A percentile compares a stretch with the other conserved stretches of the same genome.
Evolutionary conservation across 2,888 invertebrate species (phyloP).

Genomic region (Anagyrus pseudococci): DNA sequence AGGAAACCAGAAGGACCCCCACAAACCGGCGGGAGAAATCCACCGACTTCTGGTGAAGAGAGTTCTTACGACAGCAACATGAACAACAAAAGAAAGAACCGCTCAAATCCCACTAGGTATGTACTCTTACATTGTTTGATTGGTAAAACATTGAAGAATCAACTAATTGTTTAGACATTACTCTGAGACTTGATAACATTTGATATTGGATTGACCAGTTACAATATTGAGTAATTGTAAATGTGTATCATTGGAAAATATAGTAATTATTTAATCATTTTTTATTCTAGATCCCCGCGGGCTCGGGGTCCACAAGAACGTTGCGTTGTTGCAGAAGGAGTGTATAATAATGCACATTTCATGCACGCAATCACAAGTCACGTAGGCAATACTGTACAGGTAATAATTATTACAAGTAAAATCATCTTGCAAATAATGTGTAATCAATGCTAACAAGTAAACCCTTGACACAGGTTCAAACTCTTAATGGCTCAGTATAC

Average conservation of each 20-base stretch:
- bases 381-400: conserved; percentile 82
- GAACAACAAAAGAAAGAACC: conserved; percentile 86
- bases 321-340: conserved; percentile 78
- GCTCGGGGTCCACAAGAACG: conserved; percentile 65
- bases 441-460: not conserved
- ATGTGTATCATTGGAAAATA: too few relatives aligned
- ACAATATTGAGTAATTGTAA: too few relatives aligned
- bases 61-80: conserved; percentile 67
- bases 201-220: too few relatives aligned
- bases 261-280: not conserved
- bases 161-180: too few relatives aligned
- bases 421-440: not conserved
- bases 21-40: conserved; percentile 68
- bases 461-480: conserved; percentile 67
- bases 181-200: too few relatives aligned
- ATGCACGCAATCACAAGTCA: conserved; percentile 88
- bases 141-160: too few relatives aligned
- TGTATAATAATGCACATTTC: conserved; percentile 88
- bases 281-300: conserved; percentile 69
- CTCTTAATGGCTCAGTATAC: conserved; percentile 83
- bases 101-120: conserved; percentile 79
- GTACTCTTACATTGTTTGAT: too few relatives aligned
- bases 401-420: conserved; percentile 36
- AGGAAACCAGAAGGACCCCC: conserved; percentile 81
- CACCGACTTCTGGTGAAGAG: conserved; percentile 55